Base-by-base conservation (phyloP, 2,888 invertebrate genomes). In the Xanthorhoe designata region DNA sequence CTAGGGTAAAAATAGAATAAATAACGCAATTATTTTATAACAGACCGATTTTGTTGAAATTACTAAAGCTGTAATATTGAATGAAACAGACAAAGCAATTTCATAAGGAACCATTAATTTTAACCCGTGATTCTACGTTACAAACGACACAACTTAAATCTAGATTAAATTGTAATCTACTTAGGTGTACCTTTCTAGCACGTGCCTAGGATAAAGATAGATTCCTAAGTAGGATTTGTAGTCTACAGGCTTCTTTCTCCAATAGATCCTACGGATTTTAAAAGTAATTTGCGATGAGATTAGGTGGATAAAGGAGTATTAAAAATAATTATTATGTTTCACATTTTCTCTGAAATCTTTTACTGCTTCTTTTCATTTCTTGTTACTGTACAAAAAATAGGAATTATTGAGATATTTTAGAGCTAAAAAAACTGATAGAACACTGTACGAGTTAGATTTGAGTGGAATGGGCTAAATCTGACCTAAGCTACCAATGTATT, bases 231-330 rank as follows among this genome's bases (percentile, higher is more conserved):
- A 61, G 24, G 61, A 55, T 38, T 47, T 19, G 38, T 42, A 62
- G 29, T 51, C 3, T 38, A n/a, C 5, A 35, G 68, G 68, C 52
- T 71, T 71, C 68, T 10, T 50, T 66, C 67, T 62, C 64, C 66
- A 32, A 68, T 69, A 56, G 62, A 66, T 62, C 57, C 38, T 38
- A 17, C 0, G 58, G 62, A 62, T 32, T 32, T 32, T 32, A 32
- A 52, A 66, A 61, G 59, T 61, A 63, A 57, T 50, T 56, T 19
- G 38, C 9, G 13, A 47, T 35, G 35, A 47, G 47, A 54, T 49
- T 5, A 61, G 52, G 32, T 50, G 32, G 54, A 53, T 32, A 6
- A 59, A 49, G 51, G 13, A 38, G n/a, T 35, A 17, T 4, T 3
- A 17, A 10, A 5, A 24, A 9, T 15, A 53, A 32, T 0, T 42